Evolutionary conservation across 1,140 invertebrate species (phyloP).

Genomic region (Daktulosphaira vitifoliae): DNA sequence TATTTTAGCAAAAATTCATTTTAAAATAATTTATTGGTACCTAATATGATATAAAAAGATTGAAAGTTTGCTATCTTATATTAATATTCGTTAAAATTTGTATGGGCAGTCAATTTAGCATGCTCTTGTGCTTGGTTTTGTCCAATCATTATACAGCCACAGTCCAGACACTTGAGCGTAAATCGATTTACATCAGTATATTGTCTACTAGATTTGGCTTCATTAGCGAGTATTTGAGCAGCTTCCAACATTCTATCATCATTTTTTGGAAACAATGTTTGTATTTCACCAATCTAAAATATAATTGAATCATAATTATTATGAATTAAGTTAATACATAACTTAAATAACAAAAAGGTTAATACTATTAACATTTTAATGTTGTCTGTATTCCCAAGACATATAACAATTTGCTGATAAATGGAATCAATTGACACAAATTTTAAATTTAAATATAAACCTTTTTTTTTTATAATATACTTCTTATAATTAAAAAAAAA

Average conservation of each 20-base stretch:
- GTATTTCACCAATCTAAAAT: constrained; percentile 49
- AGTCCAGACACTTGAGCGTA: constrained; percentile 70
- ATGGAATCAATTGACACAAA: no score
- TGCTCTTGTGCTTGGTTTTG: constrained; percentile 72
- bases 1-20: no score
- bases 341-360: neutral
- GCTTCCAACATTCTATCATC: constrained; percentile 64
- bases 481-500: no score
- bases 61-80: no score
- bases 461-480: no score
- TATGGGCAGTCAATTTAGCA: constrained; percentile 74
- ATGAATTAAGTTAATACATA: neutral
- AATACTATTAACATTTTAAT: no score
- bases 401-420: no score
- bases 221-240: constrained; percentile 72
- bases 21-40: no score
- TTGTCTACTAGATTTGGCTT: constrained; percentile 77
- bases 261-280: constrained; percentile 69
- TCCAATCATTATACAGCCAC: constrained; percentile 63
- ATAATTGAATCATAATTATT: neutral
- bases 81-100: constrained; percentile 69
- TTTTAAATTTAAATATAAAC: no score
- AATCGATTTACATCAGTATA: constrained; percentile 86
- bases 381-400: no score
- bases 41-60: no score